Base-by-base conservation (phyloP, 2,888 invertebrate genomes). In the Cephus nigrinus region DNA sequence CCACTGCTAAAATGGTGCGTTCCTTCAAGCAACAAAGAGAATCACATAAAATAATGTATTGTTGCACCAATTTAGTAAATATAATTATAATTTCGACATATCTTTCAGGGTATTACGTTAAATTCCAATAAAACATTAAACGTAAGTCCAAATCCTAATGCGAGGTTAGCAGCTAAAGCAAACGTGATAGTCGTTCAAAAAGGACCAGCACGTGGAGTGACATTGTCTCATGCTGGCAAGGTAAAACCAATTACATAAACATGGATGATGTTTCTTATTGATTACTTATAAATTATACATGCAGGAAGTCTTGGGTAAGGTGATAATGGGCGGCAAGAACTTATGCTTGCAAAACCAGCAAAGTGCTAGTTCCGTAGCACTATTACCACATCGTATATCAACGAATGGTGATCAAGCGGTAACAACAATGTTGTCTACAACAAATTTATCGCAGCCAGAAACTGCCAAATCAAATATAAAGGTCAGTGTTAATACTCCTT, bases 131-230 rank as follows among this genome's bases (percentile, higher is more conserved):
- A 88, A 84, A 85, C 84, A 81, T 81, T 89, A 81, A 88, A 86
- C 86, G 83, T 88, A 81, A 81, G 85, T 80, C 82, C 85, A 79
- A 82, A 88, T 80, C 80, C 87, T 34, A 87, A 85, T 73, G 80
- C 86, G 36, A 88, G 87, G 79, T 83, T 89, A 73, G 92, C 91
- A 82, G 89, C 92, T 34, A 94, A 94, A 89, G 93, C 93, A 75
- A 94, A 93, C 86, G 92, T 94, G 34, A 94, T 94, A 83, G 93
- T 94, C 33, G 93, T 94, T 35, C 94, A 94, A 85, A 94, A 94
- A 86, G 93, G 93, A 71, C 92, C 93, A 33, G 90, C 93, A 36
- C 90, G 93, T 85, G 93, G 93, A 73, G 88, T 91, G 68, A 90
- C 88, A n/a, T 83, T 91, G 76, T 88, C 91, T 72, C 90, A 88